Percentiles rank a stretch among this genome's conserved stretches.
These are phyloP conservation scores for Musca vetustissima DNA, from an alignment of 1,140 invertebrate genomes.

Conservation along the genomic window DNA sequence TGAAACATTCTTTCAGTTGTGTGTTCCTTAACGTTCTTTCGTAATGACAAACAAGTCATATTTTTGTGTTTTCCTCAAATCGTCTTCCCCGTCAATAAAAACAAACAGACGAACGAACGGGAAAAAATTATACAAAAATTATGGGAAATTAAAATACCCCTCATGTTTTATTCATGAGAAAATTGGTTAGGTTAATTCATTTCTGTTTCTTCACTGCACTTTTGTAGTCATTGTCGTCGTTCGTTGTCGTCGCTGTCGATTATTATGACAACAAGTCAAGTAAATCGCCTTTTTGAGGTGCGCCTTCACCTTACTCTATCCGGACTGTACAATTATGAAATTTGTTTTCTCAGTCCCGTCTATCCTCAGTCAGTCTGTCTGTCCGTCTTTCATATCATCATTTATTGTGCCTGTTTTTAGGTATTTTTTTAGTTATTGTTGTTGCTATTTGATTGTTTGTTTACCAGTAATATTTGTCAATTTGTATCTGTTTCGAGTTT, in stretches of 20 bases:
- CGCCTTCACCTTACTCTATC: slow-evolving; percentile 30
- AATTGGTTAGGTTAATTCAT: slow-evolving; percentile 10
- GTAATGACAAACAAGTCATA: background rate
- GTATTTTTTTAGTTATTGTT: too few relatives aligned
- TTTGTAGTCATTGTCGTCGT: background rate
- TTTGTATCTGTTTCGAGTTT: too few relatives aligned
- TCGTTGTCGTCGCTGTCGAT: background rate
- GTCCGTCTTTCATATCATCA: too few relatives aligned
- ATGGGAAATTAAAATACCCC: slow-evolving; percentile 48
- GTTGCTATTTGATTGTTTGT: too few relatives aligned
- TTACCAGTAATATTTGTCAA: too few relatives aligned
- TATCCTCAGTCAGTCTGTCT: too few relatives aligned
- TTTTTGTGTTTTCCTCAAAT: background rate
- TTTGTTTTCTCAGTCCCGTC: background rate
- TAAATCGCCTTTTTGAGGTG: slow-evolving; percentile 46
- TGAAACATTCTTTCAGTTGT: background rate
- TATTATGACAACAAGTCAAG: slow-evolving; percentile 41
- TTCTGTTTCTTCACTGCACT: background rate
- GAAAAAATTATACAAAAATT: slow-evolving; percentile 33
- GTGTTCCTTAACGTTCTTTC: slow-evolving; percentile 9
- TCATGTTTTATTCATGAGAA: slow-evolving; percentile 54
- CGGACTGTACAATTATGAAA: background rate
- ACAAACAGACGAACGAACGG: too few relatives aligned
- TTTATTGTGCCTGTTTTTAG: too few relatives aligned
- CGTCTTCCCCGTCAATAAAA: too few relatives aligned